Conservation (phyloP, 2,888 invertebrate species). For the Cheilosia scutellata region DNA sequence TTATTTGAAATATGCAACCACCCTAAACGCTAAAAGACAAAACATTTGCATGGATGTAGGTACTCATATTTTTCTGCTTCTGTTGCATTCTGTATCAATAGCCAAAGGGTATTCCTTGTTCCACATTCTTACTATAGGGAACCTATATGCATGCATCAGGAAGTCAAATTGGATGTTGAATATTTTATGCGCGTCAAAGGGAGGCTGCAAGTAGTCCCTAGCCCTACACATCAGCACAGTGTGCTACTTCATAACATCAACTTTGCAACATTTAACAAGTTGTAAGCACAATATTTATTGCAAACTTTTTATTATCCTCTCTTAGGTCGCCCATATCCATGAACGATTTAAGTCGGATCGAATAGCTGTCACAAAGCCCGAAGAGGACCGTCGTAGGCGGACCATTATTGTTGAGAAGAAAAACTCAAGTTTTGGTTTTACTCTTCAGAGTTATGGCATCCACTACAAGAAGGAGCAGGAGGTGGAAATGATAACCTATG, state of each 20-base stretch:
- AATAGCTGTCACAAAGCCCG: conserved; percentile 88
- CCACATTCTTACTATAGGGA: conserved; percentile 33
- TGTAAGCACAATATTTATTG: conserved; percentile 40
- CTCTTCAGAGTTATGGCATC: conserved; percentile 98
- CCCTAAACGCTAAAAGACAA: conserved; percentile 14
- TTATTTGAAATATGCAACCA: conserved; percentile 30
- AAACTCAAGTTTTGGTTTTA: conserved; percentile 96
- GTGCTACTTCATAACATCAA: conserved; percentile 22
- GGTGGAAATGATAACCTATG: conserved; percentile 98
- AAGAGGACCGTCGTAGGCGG: conserved; percentile 93
- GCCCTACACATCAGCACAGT: conserved; percentile 18
- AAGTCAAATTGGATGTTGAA: conserved; percentile 70
- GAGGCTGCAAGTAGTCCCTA: conserved; percentile 25
- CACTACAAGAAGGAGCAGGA: conserved; percentile 97
- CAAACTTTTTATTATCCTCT: conserved; percentile 58
- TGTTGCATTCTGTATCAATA: conserved; percentile 55
- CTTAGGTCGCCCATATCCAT: conserved; percentile 86
- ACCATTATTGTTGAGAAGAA: conserved; percentile 97
- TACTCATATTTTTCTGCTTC: conserved; percentile 3
- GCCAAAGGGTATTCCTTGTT: conserved; percentile 59
- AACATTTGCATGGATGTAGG: neutral
- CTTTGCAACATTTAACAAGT: conserved; percentile 7
- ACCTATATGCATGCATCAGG: conserved; percentile 30
- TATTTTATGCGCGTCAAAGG: conserved; percentile 66
- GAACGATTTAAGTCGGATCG: conserved; percentile 90